These are phyloP conservation scores for Eristalinus sepulchralis DNA, from an alignment of 2,888 invertebrate species.

Conservation along the genomic window DNA sequence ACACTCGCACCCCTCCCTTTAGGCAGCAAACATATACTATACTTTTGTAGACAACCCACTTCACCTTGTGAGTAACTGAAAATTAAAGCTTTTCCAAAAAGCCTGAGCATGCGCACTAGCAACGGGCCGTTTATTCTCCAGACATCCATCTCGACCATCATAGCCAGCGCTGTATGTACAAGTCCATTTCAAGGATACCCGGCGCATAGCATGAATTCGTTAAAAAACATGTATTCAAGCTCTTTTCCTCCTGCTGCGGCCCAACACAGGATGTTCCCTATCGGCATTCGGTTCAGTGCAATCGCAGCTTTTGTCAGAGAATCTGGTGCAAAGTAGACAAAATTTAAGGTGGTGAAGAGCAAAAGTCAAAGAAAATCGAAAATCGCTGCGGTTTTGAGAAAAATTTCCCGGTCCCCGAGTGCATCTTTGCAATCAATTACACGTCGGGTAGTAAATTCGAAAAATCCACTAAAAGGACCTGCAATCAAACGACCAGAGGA, in stretches of 20 bases:
- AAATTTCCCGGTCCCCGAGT: not conserved
- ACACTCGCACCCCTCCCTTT: not conserved
- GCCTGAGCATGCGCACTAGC: slow-evolving; percentile 42
- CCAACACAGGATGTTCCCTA: slow-evolving; percentile 6
- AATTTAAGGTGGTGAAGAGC: not conserved
- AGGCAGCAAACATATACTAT: slow-evolving; percentile 24
- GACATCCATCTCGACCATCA: not conserved
- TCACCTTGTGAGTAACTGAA: slow-evolving; percentile 21
- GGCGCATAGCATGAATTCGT: not conserved
- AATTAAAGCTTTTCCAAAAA: slow-evolving; percentile 45
- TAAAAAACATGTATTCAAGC: slow-evolving; percentile 32
- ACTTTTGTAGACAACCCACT: slow-evolving; percentile 14
- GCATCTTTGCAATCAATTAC: not conserved
- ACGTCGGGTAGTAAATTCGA: not conserved
- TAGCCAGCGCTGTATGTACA: not conserved
- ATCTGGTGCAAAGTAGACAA: slow-evolving; percentile 1
- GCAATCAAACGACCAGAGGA: not conserved
- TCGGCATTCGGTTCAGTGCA: slow-evolving; percentile 46
- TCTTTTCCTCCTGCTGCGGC: slow-evolving; percentile 20
- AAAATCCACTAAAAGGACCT: not conserved
- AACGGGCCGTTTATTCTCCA: not conserved
- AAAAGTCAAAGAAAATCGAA: not conserved
- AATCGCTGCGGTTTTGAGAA: not conserved
- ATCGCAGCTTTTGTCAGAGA: slow-evolving; percentile 38
- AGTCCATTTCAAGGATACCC: slow-evolving; percentile 52